Evolutionary conservation across 2,797 vertebrate species (phyloP).

Genomic region (Rachycentron canadum): DNA sequence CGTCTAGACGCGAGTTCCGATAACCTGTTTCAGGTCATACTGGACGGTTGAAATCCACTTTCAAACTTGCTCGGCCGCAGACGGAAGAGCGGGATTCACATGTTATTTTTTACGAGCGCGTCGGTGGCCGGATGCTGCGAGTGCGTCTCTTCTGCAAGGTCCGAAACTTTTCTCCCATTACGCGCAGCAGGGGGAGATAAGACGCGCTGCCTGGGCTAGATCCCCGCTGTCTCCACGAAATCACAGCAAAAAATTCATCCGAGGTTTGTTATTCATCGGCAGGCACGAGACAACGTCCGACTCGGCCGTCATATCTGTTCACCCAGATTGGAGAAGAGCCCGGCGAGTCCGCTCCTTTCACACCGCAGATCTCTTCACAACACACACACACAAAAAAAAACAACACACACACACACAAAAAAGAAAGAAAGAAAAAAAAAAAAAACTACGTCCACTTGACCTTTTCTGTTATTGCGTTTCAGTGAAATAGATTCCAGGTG

Average conservation of each 20-base stretch:
- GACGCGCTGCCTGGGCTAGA: slow-evolving; percentile 52
- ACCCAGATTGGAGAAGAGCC: slow-evolving; percentile 34
- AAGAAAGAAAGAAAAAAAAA: not conserved
- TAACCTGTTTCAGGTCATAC: slow-evolving; percentile 74
- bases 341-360: too few species aligned
- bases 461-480: slow-evolving; percentile 28
- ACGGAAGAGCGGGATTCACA: slow-evolving; percentile 35
- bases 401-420: slow-evolving; percentile 10
- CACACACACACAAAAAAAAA: too few species aligned
- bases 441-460: slow-evolving; percentile 45
- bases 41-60: slow-evolving; percentile 46
- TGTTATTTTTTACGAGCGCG: slow-evolving; percentile 60
- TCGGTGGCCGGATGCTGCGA: slow-evolving; percentile 39
- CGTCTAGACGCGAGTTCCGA: slow-evolving; percentile 53
- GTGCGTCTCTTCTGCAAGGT: slow-evolving; percentile 67
- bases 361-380: too few species aligned
- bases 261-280: slow-evolving; percentile 10
- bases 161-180: slow-evolving; percentile 84
- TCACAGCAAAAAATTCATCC: slow-evolving; percentile 29
- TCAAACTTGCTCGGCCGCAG: slow-evolving; percentile 43
- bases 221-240: not conserved
- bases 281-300: slow-evolving; percentile 20
- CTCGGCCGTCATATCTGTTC: slow-evolving; percentile 59
- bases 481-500: slow-evolving; percentile 40
- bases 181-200: slow-evolving; percentile 50